Evolutionary conservation across 2,888 invertebrate species (phyloP), one percentile per base, ranked within the genome.

Genomic region (Rosalia funebris): DNA sequence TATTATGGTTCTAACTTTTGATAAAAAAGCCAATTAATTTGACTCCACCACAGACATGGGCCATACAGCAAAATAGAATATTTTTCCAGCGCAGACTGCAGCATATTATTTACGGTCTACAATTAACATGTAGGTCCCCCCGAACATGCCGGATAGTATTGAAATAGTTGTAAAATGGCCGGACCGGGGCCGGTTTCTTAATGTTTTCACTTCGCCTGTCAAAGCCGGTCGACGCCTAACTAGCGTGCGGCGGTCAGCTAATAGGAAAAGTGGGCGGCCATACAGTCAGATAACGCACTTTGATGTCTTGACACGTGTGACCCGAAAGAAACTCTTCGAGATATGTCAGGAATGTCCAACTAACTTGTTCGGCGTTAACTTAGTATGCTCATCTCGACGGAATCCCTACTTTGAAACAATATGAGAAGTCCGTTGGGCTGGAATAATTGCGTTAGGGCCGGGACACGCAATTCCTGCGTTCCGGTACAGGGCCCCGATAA

Each of bases 291-390:
- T 48, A 48, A 37, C 48, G 48, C 19, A 36, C 48, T 48, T 48
- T 37, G 36, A 48, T 20, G 48, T 48, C 48, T 37, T 36, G 48
- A 48, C 48, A 48, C 48, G 48, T 48, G 48, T 36, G 48, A 48
- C 48, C 36, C 48, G 36, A 9, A 48, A 34, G 48, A 48, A 48
- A 48, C 48, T 48, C 48, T 48, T 48, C 36, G 17, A 20, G 37
- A 37, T 48, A 48, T 37, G 36, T 36, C 48, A 36, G 48, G 48
- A 48, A 48, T 48, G 48, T 19, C 48, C 36, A 36, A 37, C 32
- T 16, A 48, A 48, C 12, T 48, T 47, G 36, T 36, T 34, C 19
- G 36, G 48, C 36, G 34, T 48, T 48, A 48, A 48, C 48, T 48
- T 48, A 37, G 48, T 48, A 48, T 48, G 48, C 36, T 17, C 17